Conservation (phyloP, 2,113 vertebrate species). For the Rafetus swinhoei region DNA sequence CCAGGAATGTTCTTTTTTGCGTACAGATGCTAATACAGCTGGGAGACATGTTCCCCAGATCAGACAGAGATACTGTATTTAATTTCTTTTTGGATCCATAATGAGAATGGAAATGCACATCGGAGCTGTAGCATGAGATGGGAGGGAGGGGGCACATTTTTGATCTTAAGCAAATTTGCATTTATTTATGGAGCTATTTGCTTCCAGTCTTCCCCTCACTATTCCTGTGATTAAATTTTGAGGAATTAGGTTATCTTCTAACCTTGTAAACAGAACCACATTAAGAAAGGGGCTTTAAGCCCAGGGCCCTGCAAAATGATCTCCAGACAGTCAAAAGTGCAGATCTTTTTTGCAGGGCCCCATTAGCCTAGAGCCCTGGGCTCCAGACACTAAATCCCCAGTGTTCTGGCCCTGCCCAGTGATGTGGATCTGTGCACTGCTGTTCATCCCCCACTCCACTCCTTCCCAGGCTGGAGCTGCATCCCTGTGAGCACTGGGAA, state of each 20-base stretch:
- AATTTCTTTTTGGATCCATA: neutral
- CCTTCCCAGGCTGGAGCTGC: too few species aligned
- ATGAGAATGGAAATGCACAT: accelerated
- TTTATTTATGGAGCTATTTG: accelerated
- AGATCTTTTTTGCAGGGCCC: too few species aligned
- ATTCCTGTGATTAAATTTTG: neutral
- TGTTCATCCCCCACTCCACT: too few species aligned
- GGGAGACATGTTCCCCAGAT: neutral
- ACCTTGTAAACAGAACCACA: accelerated
- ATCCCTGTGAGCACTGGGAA: too few species aligned
- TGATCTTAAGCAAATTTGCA: neutral
- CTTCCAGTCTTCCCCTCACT: neutral
- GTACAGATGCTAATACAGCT: neutral
- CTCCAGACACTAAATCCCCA: too few species aligned
- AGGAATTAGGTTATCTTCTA: neutral
- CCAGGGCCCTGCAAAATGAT: too few species aligned
- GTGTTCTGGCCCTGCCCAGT: too few species aligned
- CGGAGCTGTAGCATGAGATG: accelerated
- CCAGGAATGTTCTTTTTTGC: neutral
- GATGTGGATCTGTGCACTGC: too few species aligned
- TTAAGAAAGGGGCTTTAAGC: too few species aligned
- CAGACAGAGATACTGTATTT: neutral
- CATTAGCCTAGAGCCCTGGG: too few species aligned
- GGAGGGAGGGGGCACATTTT: neutral
- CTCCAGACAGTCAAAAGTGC: too few species aligned